Base-by-base conservation (phyloP, 1,140 invertebrate genomes). In the Lycorma delicatula region DNA sequence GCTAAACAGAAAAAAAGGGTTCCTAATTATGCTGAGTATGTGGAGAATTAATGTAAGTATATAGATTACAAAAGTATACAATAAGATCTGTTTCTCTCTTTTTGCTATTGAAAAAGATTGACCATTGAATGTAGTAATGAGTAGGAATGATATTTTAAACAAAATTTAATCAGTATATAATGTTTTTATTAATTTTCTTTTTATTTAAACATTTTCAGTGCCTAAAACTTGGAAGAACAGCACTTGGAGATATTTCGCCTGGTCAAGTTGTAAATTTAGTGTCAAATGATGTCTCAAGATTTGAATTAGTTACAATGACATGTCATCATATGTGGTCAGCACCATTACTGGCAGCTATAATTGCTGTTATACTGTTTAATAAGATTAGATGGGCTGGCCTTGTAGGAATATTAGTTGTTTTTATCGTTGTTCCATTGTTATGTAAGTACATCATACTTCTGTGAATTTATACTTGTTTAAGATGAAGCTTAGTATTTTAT, bases 211-310 rank as follows among this genome's bases (percentile, higher is more conserved):
- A 1, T 44, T 2, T 63, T 66, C 69, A 84, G 80, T 75, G 79
- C 61, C 71, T 85, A 60, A 73, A 77, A 1, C 74, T 85, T 28
- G 81, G 77, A 52, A 79, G 78, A 60, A 79, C 77, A 2, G 82
- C 87, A 2, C 69, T 93, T 28, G 79, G 80, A 13, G 77, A 85
- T 64, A 88, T 86, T 7, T 87, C 87, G 3, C 79, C 81, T 47
- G 91, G 91, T 11, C 85, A 95, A 74, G 85, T 95, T 68, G 85
- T 95, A 13, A 96, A 95, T 72, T 76, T 96, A 9, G 78, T 97
- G 58, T 91, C 91, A 6, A 95, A 94, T 71, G 91, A 96, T 69
- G 82, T 86, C 9, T 83, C 79, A 58, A 71, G 36, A 12, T 41
- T 41, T 12, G 36, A 41, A 13, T 20, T 41, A 20, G 36, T 41